Evolutionary conservation across 2,888 invertebrate genomes (phyloP), one percentile per base, ranked within the genome.

Genomic region (Drosophila conformis): DNA sequence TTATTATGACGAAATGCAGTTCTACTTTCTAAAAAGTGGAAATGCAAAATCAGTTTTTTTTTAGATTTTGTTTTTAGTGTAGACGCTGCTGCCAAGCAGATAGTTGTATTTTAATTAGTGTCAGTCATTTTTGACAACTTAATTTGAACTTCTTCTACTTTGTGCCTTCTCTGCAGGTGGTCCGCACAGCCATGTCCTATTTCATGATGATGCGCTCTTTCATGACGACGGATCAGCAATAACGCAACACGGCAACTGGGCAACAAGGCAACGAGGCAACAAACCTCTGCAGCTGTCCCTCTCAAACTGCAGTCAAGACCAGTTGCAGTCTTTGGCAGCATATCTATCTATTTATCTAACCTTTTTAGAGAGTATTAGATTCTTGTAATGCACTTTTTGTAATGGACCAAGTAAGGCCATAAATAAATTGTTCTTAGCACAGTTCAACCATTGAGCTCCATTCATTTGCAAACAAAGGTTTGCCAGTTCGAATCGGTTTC

Each of bases 191-290:
- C 48, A 53, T 83, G 57, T 86, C 86, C 10, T 84, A 84, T 38
- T 69, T 84, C 21, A 86, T 73, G 83, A 82, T 84, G 82, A 35
- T 86, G 76, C 84, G 84, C 29, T 78, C 83, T 11, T 69, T 84
- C n/a, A 85, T 72, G 35, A 70, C 52, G 21, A 65, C 52, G 48
- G 74, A 59, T 4, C 25, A 63, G 52, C 18, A 40, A 18, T 69
- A 36, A 42, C 2, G 42, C 29, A 42, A 42, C 11, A n/a, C 11
- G 29, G 11, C n/a, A 18, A 51, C 6, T 3, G 27, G 29, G 18
- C 18, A 27, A 49, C 7, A 0, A 5, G 25, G 7, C 18, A 48
- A 27, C 7, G 0, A 54, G 27, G 6, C 25, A 54, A 4, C 36
- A 36, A 36, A 21, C 11, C 21, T 2, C 11, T 42, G 21, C 35